These are phyloP conservation scores for Proisotoma minuta DNA, from an alignment of 2,888 invertebrate genomes.

Conservation along the genomic window DNA sequence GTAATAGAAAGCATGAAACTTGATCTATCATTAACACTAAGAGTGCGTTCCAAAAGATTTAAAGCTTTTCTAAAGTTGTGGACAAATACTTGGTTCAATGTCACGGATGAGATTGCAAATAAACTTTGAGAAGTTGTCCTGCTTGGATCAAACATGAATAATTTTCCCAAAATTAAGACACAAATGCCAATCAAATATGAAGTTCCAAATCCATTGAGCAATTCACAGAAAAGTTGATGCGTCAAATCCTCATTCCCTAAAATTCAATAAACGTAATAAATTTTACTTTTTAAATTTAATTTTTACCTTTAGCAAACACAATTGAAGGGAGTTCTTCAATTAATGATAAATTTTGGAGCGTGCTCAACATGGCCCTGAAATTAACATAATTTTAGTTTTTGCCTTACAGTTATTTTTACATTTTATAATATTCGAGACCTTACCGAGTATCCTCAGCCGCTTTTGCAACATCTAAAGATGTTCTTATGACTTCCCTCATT, in stretches of 20 bases:
- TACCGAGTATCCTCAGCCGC: slow-evolving; percentile 46
- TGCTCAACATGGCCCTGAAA: slow-evolving; percentile 45
- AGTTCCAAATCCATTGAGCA: slow-evolving; percentile 46
- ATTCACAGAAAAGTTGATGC: slow-evolving; percentile 46
- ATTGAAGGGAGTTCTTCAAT: slow-evolving; percentile 45
- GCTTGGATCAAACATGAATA: slow-evolving; percentile 43
- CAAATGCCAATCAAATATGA: slow-evolving; percentile 45
- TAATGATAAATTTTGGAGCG: slow-evolving; percentile 42
- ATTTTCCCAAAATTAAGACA: slow-evolving; percentile 42
- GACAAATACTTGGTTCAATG: slow-evolving; percentile 41
- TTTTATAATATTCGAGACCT: no score
- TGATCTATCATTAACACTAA: slow-evolving; percentile 46
- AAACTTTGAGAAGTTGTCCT: slow-evolving; percentile 46
- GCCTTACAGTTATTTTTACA: no score
- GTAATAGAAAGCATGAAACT: slow-evolving; percentile 46
- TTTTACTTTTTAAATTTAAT: neutral
- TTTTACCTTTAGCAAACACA: slow-evolving; percentile 45
- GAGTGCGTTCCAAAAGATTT: slow-evolving; percentile 37
- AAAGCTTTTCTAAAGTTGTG: slow-evolving; percentile 47
- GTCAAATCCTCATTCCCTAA: slow-evolving; percentile 46
- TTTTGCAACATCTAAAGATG: slow-evolving; percentile 46
- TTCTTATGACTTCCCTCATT: slow-evolving; percentile 46
- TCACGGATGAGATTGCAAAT: slow-evolving; percentile 42
- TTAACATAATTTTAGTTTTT: no score
- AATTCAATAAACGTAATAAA: neutral